These are phyloP conservation scores for Rhegmatorhina hoffmannsi DNA, from an alignment of 2,113 vertebrate genomes.

Conservation along the genomic window DNA sequence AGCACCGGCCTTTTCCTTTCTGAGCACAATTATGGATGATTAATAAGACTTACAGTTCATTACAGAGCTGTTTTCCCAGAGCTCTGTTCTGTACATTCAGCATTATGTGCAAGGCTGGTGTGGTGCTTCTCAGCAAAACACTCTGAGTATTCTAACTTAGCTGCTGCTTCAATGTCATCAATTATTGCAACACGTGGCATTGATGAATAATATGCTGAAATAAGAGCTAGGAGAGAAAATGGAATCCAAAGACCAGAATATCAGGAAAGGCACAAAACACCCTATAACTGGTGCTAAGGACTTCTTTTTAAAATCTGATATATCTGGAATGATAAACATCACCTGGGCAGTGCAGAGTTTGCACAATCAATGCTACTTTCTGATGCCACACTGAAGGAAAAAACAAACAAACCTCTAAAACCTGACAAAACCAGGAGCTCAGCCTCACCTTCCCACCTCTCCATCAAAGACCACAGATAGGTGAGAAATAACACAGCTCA, in stretches of 20 bases:
- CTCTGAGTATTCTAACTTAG: background rate
- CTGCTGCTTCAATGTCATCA: background rate
- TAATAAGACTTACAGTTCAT: background rate
- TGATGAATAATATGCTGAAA: background rate
- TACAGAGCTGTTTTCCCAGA: conserved; percentile 15
- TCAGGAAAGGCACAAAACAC: background rate
- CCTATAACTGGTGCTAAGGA: background rate
- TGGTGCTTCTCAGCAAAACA: background rate
- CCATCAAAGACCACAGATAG: background rate
- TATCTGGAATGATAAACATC: background rate
- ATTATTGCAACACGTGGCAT: background rate
- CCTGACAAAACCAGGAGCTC: background rate
- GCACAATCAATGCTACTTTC: background rate
- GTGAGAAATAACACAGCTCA: background rate
- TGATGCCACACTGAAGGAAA: background rate
- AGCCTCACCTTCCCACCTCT: background rate
- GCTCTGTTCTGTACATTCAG: background rate
- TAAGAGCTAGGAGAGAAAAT: background rate
- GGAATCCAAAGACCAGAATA: background rate
- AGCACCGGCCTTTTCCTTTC: conserved; percentile 6
- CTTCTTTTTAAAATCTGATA: background rate
- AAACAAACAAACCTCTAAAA: background rate
- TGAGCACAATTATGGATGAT: conserved; percentile 27
- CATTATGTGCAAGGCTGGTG: background rate
- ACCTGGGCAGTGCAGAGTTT: background rate